Base-by-base conservation (phyloP, 2,888 invertebrate species). In the Cephus nigrinus region DNA sequence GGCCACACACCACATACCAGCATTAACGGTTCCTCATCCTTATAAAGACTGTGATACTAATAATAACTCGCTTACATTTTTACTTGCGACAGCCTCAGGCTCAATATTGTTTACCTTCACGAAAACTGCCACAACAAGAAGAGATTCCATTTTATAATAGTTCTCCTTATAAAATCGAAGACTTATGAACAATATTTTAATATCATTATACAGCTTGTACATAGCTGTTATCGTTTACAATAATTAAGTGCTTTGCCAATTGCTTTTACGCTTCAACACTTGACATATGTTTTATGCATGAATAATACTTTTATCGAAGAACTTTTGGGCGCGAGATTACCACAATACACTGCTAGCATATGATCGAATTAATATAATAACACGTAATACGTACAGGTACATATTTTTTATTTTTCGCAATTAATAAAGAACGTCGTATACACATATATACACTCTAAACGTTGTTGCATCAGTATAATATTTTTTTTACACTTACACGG, bases 1-100 rank as follows among this genome's bases (percentile, higher is more conserved):
- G 83, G 85, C 4, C 86, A 84, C 30, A 88, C 90, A 36, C 89
- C 90, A 0, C 89, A 88, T 78, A 88, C 90, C 23, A 92, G 91
- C 80, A 92, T 92, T 80, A 92, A 92, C 75, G 90, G 89, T 71
- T 89, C 89, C 15, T 83, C 83, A 12, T 89, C 88, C 31, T 81
- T 89, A 15, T 88, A 82, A 85, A 77, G 80, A 81, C 85, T 87
- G 86, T 88, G 86, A 87, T 88, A 87, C 68, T 69, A 71, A 12
- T 12, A 5, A 31, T 55, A 55, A 55, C 9, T 55, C 55, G 23
- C 23, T 55, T 9, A 9, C 2, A 2, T 55, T 55, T 23, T 23
- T 23, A 55, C 23, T 23, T 23, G 23, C 9, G 9, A 23, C 23
- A 55, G 55, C 23, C 23, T 5, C 23, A 15, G 9, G 23, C 55